These are phyloP conservation scores for Dryobotodes eremita DNA, from an alignment of 2,888 invertebrate species.

Conservation along the genomic window DNA sequence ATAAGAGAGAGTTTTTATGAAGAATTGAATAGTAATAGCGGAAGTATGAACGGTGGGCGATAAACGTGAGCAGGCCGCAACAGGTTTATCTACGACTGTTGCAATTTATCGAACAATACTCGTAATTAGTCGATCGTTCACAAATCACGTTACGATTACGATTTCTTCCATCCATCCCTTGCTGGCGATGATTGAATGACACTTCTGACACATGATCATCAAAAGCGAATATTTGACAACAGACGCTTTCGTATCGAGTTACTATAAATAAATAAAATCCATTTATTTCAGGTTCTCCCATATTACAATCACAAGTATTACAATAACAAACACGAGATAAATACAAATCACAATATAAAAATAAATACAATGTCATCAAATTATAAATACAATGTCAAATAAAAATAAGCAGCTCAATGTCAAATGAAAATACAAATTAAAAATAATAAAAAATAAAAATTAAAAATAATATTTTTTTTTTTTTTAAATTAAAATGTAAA, in stretches of 20 bases:
- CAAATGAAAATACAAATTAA: too few relatives aligned
- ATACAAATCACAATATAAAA: too few relatives aligned
- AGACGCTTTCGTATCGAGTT: not conserved
- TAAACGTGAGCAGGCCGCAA: conserved; percentile 31
- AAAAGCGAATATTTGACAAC: not conserved
- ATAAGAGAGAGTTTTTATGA: conserved; percentile 5
- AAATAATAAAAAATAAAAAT: too few relatives aligned
- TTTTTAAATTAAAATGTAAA: too few relatives aligned
- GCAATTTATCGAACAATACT: conserved; percentile 44
- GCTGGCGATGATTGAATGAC: conserved; percentile 21
- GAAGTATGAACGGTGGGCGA: conserved; percentile 16
- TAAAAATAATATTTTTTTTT: too few relatives aligned
- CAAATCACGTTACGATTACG: conserved; percentile 14
- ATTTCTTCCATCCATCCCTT: not conserved
- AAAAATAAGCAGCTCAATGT: too few relatives aligned
- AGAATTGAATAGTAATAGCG: conserved; percentile 40
- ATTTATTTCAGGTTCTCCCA: too few relatives aligned
- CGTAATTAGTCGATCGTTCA: conserved; percentile 35
- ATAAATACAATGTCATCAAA: too few relatives aligned
- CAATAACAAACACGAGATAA: too few relatives aligned
- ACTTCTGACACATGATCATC: conserved; percentile 1
- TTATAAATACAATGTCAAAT: too few relatives aligned
- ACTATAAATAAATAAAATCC: too few relatives aligned
- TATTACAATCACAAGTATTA: too few relatives aligned
- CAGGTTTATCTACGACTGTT: conserved; percentile 24